Conservation (phyloP, 2,797 vertebrate genomes). For the Ceryle rudis region DNA sequence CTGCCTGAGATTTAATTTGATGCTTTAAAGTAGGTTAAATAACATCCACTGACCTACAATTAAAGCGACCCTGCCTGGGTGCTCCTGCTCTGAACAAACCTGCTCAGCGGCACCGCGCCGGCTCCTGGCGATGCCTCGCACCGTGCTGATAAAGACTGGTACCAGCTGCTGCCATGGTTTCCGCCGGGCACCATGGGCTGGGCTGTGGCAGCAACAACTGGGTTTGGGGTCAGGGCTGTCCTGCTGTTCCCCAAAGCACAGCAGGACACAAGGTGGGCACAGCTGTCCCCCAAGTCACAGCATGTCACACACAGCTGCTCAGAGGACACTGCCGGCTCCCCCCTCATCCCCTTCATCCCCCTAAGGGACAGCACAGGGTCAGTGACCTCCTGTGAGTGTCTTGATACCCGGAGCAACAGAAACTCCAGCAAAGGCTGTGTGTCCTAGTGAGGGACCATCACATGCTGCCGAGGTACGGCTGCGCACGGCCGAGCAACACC, state of each 20-base stretch:
- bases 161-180: neutral
- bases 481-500: neutral
- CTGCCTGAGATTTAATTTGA: neutral
- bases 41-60: conserved; percentile 60
- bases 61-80: conserved; percentile 54
- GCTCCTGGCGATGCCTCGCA: neutral
- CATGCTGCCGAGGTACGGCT: neutral
- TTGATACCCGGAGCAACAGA: neutral
- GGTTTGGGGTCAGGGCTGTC: neutral
- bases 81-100: conserved; percentile 65
- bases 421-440: neutral
- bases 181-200: too few relatives aligned
- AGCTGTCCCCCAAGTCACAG: neutral
- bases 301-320: neutral
- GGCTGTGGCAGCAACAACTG: neutral
- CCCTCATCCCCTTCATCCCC: neutral
- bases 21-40: conserved; percentile 41
- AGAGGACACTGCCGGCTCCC: fast-evolving
- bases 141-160: neutral
- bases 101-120: conserved; percentile 18
- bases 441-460: fast-evolving
- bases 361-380: fast-evolving
- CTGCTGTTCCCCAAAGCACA: too few relatives aligned
- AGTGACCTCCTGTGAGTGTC: fast-evolving
- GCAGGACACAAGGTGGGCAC: neutral